phyloP scores from a whole-genome alignment of 2,113 vertebrate genomes.

The Hippopotamus amphibius region DNA sequence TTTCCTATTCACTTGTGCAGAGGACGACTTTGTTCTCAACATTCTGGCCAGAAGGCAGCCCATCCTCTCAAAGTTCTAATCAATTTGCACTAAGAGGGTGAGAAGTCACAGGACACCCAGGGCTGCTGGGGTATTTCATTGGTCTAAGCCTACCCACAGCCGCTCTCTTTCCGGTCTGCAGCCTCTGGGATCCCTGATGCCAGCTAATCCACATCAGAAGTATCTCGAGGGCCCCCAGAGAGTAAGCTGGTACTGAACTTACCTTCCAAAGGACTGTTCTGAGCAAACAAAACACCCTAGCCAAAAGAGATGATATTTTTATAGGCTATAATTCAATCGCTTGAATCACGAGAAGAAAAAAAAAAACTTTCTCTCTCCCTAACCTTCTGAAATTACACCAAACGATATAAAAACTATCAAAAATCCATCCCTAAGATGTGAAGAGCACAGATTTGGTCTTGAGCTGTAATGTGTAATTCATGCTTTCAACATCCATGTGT shows the following conservation, averaged over 20 bases:
- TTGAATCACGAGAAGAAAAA: neutral
- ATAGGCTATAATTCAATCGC: neutral
- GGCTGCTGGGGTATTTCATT: neutral
- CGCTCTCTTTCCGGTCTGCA: neutral
- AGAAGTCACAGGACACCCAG: neutral
- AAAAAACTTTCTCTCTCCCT: neutral
- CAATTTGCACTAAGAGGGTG: neutral
- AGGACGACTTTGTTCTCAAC: neutral
- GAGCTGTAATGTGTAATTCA: neutral
- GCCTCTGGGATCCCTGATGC: neutral
- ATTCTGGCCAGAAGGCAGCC: neutral
- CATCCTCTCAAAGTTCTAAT: neutral
- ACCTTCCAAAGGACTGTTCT: conserved; percentile 26
- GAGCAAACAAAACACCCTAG: neutral
- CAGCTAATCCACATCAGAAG: neutral
- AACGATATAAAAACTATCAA: neutral
- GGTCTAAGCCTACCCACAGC: neutral
- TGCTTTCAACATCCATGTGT: conserved; percentile 11
- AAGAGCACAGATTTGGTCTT: neutral
- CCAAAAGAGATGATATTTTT: neutral
- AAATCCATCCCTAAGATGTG: neutral
- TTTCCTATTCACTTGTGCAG: neutral
- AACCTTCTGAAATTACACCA: neutral
- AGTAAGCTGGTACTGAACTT: neutral
- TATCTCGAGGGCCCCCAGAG: neutral